Base-by-base conservation (phyloP, 2,888 invertebrate species). In the Tiphia femorata region DNA sequence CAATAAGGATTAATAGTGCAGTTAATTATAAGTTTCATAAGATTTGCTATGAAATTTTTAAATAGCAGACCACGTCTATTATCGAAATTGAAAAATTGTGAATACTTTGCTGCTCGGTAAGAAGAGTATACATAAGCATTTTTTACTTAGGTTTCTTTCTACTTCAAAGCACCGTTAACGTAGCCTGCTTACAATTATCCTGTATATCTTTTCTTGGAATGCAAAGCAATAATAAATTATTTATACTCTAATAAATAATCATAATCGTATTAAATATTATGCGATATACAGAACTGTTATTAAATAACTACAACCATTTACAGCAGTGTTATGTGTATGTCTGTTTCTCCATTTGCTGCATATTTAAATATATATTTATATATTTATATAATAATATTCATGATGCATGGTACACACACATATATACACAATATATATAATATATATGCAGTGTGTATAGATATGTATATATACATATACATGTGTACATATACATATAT, bases 211-310 rank as follows among this genome's bases (percentile, higher is more conserved):
- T 40, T 55, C 43, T 76, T 81, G 81, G 81, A 82, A 82, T 82
- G 81, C 81, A 80, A 62, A 80, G 73, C 77, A 79, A 82, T 46
- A 70, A 70, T 82, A 82, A 81, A 80, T 82, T 79, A 82, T 76
- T 81, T 80, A 80, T 42, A 53, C 46, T 50, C 72, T 76, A 77
- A 76, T 78, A 77, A 76, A 77, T 78, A 79, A 72, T 75, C 64
- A 69, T 73, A 65, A 70, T 66, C 62, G 70, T 73, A 72, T 76
- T 78, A 76, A 79, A 58, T 58, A 58, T 29, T 58, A 49, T 40
- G 35, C 67, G 70, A 75, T 77, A 73, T 78, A 76, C 75, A 78
- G 75, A 78, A 78, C 72, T 73, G 67, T 75, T 67, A 70, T 79
- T 76, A 72, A 76, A 78, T 78, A 77, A 77, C 77, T 81, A 80